Conservation (phyloP, 2,113 vertebrate species). For the Rafetus swinhoei region DNA sequence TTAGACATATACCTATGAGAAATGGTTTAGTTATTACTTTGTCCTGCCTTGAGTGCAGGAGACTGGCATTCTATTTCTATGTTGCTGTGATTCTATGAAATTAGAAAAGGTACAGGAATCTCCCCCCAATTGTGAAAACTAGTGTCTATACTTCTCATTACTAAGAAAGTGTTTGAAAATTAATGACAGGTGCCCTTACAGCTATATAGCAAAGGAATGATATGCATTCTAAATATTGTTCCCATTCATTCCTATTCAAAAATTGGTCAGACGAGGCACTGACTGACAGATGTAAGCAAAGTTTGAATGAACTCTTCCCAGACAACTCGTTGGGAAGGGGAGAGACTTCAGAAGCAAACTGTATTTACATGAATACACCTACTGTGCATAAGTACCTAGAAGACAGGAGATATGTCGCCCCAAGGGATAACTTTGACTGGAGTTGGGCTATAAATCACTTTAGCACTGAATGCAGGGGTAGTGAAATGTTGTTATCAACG, state of each 20-base stretch:
- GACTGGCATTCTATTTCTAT: background rate
- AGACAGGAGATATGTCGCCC: too few relatives aligned
- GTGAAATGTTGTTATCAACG: too few relatives aligned
- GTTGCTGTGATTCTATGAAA: background rate
- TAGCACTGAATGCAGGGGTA: too few relatives aligned
- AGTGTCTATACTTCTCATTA: slow-evolving; percentile 32
- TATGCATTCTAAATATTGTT: background rate
- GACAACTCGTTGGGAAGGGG: too few relatives aligned
- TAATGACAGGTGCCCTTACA: slow-evolving; percentile 30
- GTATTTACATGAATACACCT: too few relatives aligned
- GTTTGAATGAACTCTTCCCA: too few relatives aligned
- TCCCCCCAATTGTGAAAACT: slow-evolving; percentile 19
- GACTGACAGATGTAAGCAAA: background rate
- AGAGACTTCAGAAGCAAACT: too few relatives aligned
- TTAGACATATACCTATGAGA: background rate
- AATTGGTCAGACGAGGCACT: background rate
- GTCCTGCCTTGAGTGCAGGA: background rate
- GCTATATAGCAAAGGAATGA: background rate
- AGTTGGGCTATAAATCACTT: too few relatives aligned
- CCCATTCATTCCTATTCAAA: slow-evolving; percentile 11
- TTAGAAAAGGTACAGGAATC: slow-evolving; percentile 38
- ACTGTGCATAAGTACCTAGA: too few relatives aligned
- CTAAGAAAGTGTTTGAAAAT: slow-evolving; percentile 34
- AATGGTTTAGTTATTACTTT: background rate
- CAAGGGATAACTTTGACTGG: too few relatives aligned